These are phyloP conservation scores for Parnassius apollo DNA, from an alignment of 2,888 invertebrate genomes.

Conservation along the genomic window DNA sequence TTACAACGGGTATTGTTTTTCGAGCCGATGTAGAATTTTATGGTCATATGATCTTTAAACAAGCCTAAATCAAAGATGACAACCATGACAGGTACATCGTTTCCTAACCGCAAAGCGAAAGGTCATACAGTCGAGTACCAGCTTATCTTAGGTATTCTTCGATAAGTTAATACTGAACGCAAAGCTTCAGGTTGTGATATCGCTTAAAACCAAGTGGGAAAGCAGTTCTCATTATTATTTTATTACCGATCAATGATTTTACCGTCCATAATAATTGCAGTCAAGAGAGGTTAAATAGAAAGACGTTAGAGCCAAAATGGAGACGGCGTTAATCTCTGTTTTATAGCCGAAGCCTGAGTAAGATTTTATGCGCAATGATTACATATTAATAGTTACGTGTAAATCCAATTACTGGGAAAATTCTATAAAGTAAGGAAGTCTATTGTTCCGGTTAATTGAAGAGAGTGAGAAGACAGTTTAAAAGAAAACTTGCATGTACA, in stretches of 20 bases:
- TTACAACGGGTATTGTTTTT: no score
- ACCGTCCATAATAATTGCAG: slow-evolving; percentile 25
- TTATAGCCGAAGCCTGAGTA: slow-evolving; percentile 24
- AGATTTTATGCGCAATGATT: slow-evolving; percentile 22
- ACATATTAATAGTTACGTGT: slow-evolving; percentile 20
- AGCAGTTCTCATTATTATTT: slow-evolving; percentile 45
- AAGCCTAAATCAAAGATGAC: slow-evolving; percentile 15
- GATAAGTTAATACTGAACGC: slow-evolving; percentile 18
- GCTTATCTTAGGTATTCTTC: slow-evolving; percentile 2
- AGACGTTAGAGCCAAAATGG: slow-evolving; percentile 27
- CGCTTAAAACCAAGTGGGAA: slow-evolving; percentile 37
- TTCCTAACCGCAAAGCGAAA: slow-evolving; percentile 29
- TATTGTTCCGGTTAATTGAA: slow-evolving; percentile 14
- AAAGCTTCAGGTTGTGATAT: slow-evolving; percentile 25
- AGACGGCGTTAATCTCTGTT: slow-evolving; percentile 26
- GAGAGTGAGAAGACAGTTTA: no score
- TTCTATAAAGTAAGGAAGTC: slow-evolving; percentile 4
- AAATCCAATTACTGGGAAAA: slow-evolving; percentile 20
- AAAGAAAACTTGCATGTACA: no score
- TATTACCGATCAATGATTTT: slow-evolving; percentile 43
- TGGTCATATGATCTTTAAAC: slow-evolving; percentile 10
- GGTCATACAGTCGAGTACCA: slow-evolving; percentile 32
- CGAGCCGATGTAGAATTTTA: no score
- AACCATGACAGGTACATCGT: slow-evolving; percentile 30
- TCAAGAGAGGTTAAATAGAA: slow-evolving; percentile 25